Base-by-base conservation (phyloP, 2,113 vertebrate species). In the Odontesthes bonariensis region DNA sequence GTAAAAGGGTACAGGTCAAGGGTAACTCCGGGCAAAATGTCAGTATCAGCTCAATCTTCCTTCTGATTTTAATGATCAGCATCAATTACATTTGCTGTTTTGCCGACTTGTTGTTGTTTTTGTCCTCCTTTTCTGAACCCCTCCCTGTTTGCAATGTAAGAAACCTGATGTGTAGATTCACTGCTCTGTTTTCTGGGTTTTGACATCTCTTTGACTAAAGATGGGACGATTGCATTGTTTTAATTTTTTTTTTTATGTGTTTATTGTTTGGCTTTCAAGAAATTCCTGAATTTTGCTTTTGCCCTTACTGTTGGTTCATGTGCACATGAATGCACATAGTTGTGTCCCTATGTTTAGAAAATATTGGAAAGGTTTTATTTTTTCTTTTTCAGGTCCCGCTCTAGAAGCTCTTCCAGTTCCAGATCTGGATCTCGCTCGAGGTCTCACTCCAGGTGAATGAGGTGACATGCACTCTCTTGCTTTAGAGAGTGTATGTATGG, bases 1-100 rank as follows among this genome's bases (percentile, higher is more conserved):
- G 98, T 99, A 99, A 99, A 99, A 95, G 97, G 97, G 97, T 97
- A 95, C 97, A 99, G 97, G 96, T 97, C 97, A 95, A 98, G 97
- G 98, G 98, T 98, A 96, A 99, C 97, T 87, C 94, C 96, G 93
- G 96, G 95, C 95, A 98, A 99, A 99, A 99, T 98, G 98, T 99
- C 97, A 97, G 97, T 99, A 99, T 98, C 97, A 93, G 95, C 87
- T 94, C 97, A 95, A 96, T 95, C 95, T 95, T 95, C 94, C 95
- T 94, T 92, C 91, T 89, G 79, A 56, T 19, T 92, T 93, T 94
- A 87, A 90, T 86, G 87, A 86, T 93, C 91, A 58, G 69, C 69
- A 63, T 82, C 58, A 69, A 71, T 71, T 54, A 32, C 62, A 80
- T 88, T 82, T 88, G 31, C 27, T 83, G 62, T 51, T 74, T 22